phyloP scores from a whole-genome alignment of 2,888 invertebrate genomes.

The Parnassius glacialis region DNA sequence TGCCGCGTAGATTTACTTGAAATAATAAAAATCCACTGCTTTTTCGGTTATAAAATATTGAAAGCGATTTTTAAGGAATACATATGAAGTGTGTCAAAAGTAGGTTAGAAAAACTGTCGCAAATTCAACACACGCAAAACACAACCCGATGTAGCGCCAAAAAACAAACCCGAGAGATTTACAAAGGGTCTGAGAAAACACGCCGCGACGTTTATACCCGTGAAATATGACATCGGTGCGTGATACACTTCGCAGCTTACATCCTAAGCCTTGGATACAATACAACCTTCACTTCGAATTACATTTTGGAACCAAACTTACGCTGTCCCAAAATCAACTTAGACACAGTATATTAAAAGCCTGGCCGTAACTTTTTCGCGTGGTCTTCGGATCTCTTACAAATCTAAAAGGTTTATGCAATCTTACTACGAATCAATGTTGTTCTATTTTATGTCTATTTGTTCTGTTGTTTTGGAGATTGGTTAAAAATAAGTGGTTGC shows the following conservation, averaged over 20 bases:
- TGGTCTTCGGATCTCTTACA: too few relatives aligned
- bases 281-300: conserved; percentile 21
- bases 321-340: conserved; percentile 6
- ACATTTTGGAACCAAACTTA: conserved; percentile 18
- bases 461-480: too few relatives aligned
- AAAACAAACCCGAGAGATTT: conserved; percentile 21
- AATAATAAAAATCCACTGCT: too few relatives aligned
- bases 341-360: conserved; percentile 15
- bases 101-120: conserved; percentile 3
- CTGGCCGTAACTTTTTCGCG: too few relatives aligned
- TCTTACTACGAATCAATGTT: too few relatives aligned
- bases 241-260: conserved; percentile 25
- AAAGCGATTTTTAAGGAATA: conserved; percentile 9
- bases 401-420: too few relatives aligned
- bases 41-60: not conserved
- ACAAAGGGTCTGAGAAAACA: conserved; percentile 25
- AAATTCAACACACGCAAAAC: conserved; percentile 19
- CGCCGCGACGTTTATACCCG: conserved; percentile 17
- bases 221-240: conserved; percentile 25
- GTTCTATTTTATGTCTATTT: too few relatives aligned
- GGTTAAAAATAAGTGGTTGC: too few relatives aligned
- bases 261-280: conserved; percentile 21
- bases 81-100: conserved; percentile 11
- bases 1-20: too few relatives aligned
- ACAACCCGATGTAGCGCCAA: conserved; percentile 9